Evolutionary conservation across 1,140 invertebrate genomes (phyloP).

Genomic region (Pseudoatta argentina): DNA sequence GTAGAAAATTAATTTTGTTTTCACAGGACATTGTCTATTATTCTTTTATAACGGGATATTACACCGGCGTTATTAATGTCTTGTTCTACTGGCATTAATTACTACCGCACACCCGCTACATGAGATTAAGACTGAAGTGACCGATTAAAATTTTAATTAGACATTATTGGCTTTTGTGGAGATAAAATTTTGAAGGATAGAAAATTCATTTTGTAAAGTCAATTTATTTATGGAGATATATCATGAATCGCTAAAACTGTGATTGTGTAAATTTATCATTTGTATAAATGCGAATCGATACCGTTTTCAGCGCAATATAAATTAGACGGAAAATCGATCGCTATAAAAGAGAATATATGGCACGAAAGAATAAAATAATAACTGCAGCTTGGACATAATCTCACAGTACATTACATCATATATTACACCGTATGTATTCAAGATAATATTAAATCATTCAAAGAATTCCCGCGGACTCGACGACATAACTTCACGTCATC

Average conservation of each 20-base stretch:
- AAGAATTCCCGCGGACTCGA: constrained; percentile 2
- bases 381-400: not conserved
- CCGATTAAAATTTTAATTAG: constrained; percentile 22
- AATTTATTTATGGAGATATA: not conserved
- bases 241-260: not conserved
- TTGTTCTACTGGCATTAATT: constrained; percentile 60
- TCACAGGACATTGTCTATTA: constrained; percentile 46
- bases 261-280: not conserved
- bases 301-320: not conserved
- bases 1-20: constrained; percentile 54
- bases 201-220: constrained; percentile 3
- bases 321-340: not conserved
- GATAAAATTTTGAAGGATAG: not conserved
- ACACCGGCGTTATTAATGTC: constrained; percentile 16
- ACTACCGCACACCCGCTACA: not conserved
- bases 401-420: not conserved
- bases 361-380: not conserved
- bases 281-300: not conserved
- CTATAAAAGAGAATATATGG: not conserved
- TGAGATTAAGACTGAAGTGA: constrained; percentile 44
- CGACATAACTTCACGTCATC: constrained; percentile 54
- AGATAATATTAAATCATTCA: constrained; percentile 46
- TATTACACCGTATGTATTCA: not conserved
- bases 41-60: constrained; percentile 47
- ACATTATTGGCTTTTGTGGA: constrained; percentile 7